Evolutionary conservation across 1,140 invertebrate species (phyloP).

Genomic region (Diabrotica undecimpunctata): DNA sequence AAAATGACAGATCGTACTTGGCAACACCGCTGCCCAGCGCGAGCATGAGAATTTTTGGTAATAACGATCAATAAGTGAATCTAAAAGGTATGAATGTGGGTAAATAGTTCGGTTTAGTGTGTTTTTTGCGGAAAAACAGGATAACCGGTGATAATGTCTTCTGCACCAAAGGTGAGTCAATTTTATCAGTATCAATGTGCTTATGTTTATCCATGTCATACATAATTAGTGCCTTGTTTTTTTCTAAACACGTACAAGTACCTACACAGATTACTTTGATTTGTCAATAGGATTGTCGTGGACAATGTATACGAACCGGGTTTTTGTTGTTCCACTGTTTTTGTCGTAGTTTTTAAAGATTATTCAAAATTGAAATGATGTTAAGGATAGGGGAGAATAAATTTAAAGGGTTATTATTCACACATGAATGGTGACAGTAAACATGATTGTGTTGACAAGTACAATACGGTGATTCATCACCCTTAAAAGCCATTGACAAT

Average conservation of each 20-base stretch:
- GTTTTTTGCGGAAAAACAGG: slow-evolving; percentile 7
- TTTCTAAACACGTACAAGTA: background rate
- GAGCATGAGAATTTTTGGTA: slow-evolving; percentile 13
- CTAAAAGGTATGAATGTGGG: slow-evolving; percentile 5
- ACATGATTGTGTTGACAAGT: too few species aligned
- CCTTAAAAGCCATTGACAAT: too few species aligned
- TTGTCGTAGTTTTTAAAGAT: background rate
- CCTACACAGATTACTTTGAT: background rate
- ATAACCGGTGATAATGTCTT: slow-evolving; percentile 6
- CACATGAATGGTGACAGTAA: too few species aligned
- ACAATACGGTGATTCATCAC: too few species aligned
- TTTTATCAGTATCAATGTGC: background rate
- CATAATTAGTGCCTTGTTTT: background rate
- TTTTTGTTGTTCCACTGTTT: background rate
- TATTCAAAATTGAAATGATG: background rate
- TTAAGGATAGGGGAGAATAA: too few species aligned
- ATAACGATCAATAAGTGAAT: slow-evolving; percentile 17
- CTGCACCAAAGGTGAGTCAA: slow-evolving; percentile 10
- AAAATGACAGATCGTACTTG: background rate
- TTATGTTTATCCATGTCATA: background rate
- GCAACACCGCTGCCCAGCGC: slow-evolving; percentile 9
- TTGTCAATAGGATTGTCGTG: background rate
- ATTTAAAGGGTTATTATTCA: too few species aligned
- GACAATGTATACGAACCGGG: background rate
- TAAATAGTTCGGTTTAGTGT: background rate